These are phyloP conservation scores for Fistularia tabacaria DNA, from an alignment of 2,797 vertebrate genomes.

Conservation along the genomic window DNA sequence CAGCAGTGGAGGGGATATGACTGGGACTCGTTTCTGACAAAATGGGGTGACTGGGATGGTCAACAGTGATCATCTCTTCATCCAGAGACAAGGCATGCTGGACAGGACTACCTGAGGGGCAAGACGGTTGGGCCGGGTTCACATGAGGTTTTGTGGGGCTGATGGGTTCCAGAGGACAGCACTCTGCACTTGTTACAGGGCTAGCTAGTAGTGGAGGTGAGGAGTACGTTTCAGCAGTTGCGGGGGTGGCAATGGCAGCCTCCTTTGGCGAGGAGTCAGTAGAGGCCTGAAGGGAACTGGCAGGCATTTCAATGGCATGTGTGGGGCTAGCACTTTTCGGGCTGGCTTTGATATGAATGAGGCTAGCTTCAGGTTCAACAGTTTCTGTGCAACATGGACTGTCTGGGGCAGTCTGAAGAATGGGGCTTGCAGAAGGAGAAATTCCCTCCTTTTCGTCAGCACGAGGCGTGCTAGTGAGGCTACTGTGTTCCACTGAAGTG, in stretches of 20 bases:
- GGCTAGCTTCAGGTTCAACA: constrained; percentile 1
- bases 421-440: constrained; percentile 4
- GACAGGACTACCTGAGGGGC: neutral
- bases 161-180: neutral
- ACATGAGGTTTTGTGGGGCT: neutral
- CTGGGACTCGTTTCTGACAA: constrained; percentile 7
- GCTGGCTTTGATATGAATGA: constrained; percentile 12
- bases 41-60: neutral
- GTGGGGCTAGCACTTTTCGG: constrained; percentile 13
- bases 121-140: neutral
- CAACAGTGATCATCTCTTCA: constrained; percentile 5
- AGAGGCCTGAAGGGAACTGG: constrained; percentile 12
- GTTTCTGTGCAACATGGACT: constrained; percentile 15
- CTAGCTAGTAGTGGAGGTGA: constrained; percentile 2
- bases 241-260: neutral
- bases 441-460: constrained; percentile 14
- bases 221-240: constrained; percentile 3
- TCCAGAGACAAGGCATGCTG: constrained; percentile 6
- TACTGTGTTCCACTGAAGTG: constrained; percentile 52
- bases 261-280: neutral
- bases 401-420: constrained; percentile 17
- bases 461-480: constrained; percentile 37
- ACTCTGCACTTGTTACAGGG: neutral
- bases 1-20: neutral
- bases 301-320: constrained; percentile 22